Evolutionary conservation across 2,888 invertebrate species (phyloP), one percentile per base, ranked within the genome.

Genomic region (Polydrusus cervinus): DNA sequence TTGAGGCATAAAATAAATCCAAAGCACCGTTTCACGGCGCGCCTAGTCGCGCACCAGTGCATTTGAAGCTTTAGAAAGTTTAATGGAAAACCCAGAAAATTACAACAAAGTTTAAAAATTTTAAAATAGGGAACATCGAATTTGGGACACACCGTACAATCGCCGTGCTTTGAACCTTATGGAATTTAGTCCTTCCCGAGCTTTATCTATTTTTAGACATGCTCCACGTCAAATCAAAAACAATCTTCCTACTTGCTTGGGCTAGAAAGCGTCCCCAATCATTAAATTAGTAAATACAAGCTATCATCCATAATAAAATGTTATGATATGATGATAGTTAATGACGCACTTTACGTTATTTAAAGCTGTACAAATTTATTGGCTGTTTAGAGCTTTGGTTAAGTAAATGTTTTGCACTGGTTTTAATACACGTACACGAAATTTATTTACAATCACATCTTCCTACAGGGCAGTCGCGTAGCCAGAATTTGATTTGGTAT

Each of bases 321-420:
- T 57, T 57, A 38, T 57, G n/a, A n/a, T n/a, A n/a, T n/a, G 57
- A 57, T 38, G 34, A 53, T 53, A 20, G 20, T 25, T 57, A 57
- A 57, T 16, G 57, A 38, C 14, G n/a, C 30, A 38, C 34, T 57
- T 57, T 57, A 57, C 57, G 14, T 34, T 57, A 16, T 57, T 57
- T 34, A 57, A 14, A 14, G n/a, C 16, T 57, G 16, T 57, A 38
- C 34, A 57, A 38, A 38, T 57, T 34, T 57, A 57, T 57, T 16
- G 57, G 38, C 9, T 38, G 16, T 53, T 53, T 53, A 53, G 3
- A 53, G 25, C 13, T 25, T 11, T 25, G 13, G 53, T 16, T 55
- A 55, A 30, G 38, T 16, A 38, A 57, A 57, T 57, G 38, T 57
- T 57, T 57, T 38, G 57, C 16, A 38, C 34, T 14, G 14, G 38